Evolutionary conservation across 2,113 vertebrate species (phyloP).

Genomic region (Rhea pennata): DNA sequence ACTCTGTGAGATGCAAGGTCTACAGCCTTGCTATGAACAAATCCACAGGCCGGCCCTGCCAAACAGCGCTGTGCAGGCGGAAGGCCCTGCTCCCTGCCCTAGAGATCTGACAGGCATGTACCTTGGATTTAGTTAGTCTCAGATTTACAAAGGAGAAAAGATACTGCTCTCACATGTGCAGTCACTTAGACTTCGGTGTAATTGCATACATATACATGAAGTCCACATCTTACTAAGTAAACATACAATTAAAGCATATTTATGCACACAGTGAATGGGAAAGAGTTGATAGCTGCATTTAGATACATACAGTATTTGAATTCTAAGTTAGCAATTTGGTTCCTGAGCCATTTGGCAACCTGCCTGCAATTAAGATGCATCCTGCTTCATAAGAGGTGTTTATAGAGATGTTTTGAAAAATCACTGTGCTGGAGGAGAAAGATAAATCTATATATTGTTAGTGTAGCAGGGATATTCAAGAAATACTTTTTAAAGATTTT

Average conservation of each 20-base stretch:
- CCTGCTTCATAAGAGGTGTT: neutral
- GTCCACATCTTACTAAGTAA: neutral
- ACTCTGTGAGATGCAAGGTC: neutral
- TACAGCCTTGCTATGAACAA: neutral
- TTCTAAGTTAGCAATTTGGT: neutral
- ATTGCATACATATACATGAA: neutral
- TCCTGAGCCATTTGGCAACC: slow-evolving; percentile 21
- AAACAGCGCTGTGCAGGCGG: neutral
- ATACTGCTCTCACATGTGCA: neutral
- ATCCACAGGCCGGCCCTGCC: neutral
- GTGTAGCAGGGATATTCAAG: neutral
- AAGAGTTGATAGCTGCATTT: neutral
- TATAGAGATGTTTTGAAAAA: neutral
- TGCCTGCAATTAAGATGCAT: slow-evolving; percentile 17
- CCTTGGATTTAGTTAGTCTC: neutral
- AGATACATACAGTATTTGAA: neutral
- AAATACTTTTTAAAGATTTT: neutral
- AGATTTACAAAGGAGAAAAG: neutral
- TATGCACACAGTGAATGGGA: neutral
- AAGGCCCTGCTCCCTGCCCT: neutral
- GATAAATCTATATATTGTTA: neutral
- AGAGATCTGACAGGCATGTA: neutral
- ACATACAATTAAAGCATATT: neutral
- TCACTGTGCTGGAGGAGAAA: neutral
- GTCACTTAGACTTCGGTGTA: neutral